These are phyloP conservation scores for Oenanthe melanoleuca DNA, from an alignment of 2,113 vertebrate genomes.

Conservation along the genomic window DNA sequence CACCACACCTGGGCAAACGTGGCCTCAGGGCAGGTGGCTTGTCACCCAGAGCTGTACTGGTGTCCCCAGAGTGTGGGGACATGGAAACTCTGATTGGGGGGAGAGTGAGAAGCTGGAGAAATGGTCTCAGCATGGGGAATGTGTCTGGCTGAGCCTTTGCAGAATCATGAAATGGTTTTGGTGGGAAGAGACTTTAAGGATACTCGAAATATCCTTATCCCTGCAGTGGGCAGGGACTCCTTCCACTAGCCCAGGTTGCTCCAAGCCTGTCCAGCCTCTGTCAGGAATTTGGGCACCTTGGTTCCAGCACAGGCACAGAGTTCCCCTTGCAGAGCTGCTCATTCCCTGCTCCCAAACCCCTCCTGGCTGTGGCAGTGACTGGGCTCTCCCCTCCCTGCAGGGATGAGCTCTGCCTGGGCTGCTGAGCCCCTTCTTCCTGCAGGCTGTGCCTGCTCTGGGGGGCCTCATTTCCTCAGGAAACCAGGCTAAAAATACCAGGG, in stretches of 20 bases:
- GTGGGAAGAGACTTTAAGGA: neutral
- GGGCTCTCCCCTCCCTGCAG: neutral
- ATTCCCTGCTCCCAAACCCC: neutral
- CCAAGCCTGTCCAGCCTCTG: neutral
- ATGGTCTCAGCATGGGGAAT: rapidly evolving
- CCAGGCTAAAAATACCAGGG: neutral
- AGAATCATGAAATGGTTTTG: neutral
- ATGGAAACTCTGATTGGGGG: rapidly evolving
- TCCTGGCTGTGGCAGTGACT: neutral
- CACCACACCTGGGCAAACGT: neutral
- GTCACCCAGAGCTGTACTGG: neutral
- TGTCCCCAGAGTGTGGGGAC: neutral
- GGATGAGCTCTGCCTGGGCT: rapidly evolving
- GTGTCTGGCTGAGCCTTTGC: neutral
- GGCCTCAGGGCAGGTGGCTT: neutral
- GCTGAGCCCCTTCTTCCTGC: neutral
- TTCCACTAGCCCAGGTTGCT: neutral
- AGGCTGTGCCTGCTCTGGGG: neutral
- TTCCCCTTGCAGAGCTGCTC: neutral
- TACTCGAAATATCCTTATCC: no score
- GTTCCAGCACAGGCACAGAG: neutral
- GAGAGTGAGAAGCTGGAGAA: neutral
- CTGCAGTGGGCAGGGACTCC: neutral
- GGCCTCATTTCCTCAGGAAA: conserved; percentile 47
- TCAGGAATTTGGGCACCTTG: neutral